These are phyloP conservation scores for Sitta europaea DNA, from an alignment of 2,113 vertebrate genomes.

Conservation along the genomic window DNA sequence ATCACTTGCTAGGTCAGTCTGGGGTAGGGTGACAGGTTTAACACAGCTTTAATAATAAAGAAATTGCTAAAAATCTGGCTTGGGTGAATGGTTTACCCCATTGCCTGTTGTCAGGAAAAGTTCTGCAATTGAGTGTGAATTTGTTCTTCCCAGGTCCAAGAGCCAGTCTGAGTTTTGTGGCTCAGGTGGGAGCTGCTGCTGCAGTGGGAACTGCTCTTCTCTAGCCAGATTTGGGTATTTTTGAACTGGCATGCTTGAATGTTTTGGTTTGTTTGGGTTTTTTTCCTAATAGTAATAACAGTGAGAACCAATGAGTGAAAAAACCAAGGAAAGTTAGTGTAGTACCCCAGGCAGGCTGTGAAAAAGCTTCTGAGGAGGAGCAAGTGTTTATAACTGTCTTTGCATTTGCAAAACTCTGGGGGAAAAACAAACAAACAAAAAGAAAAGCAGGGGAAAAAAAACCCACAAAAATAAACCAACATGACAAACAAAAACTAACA, in stretches of 20 bases:
- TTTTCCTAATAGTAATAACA: background rate
- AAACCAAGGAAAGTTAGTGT: background rate
- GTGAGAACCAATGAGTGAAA: background rate
- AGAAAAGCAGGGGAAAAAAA: background rate
- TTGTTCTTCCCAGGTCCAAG: background rate
- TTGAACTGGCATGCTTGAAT: background rate
- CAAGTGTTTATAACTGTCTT: background rate
- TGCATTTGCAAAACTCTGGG: background rate
- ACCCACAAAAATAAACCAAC: background rate
- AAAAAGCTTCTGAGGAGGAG: background rate
- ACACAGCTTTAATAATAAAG: background rate
- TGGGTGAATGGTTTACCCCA: accelerated
- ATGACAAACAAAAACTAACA: background rate
- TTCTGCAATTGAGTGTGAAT: background rate
- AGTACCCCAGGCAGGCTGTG: background rate
- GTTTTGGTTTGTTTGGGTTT: background rate
- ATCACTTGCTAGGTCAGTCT: background rate
- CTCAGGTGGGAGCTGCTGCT: background rate
- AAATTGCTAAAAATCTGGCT: background rate
- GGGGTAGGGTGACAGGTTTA: background rate
- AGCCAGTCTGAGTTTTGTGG: background rate
- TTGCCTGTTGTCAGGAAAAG: background rate
- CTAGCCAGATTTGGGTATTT: background rate
- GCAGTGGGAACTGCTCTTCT: background rate
- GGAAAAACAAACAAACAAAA: background rate